Percentiles rank a stretch among this genome's conserved stretches.
These are phyloP conservation scores for Chrysogorgia sp. DNA, from an alignment of 92 coral and sea anemone species.

Conservation along the genomic window DNA sequence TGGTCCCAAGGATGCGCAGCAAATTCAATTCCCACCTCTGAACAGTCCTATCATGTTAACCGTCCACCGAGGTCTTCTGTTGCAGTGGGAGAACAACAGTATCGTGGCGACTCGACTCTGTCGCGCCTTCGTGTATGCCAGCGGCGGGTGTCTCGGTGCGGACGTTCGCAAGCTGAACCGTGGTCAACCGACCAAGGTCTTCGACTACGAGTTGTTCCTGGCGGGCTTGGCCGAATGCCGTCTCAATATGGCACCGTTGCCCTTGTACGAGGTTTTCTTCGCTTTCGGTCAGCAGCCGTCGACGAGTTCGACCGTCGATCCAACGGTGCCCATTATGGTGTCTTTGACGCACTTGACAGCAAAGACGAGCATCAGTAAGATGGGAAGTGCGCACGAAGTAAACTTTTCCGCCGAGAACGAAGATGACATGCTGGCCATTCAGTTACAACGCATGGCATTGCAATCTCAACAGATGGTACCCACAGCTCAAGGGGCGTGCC, in stretches of 20 bases:
- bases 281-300: conserved; percentile 44
- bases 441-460: conserved; percentile 1
- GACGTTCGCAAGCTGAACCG: neutral
- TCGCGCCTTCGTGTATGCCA: conserved; percentile 26
- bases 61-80: conserved; percentile 8
- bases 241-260: conserved; percentile 20
- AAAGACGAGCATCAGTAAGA: conserved; percentile 19
- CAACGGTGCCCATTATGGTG: conserved; percentile 7
- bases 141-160: conserved; percentile 37
- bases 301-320: conserved; percentile 21
- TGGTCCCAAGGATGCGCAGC: conserved; percentile 26
- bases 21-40: conserved; percentile 19
- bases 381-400: conserved; percentile 31
- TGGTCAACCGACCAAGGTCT: conserved; percentile 13
- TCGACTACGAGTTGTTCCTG: conserved; percentile 17
- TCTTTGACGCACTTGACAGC: conserved; percentile 40
- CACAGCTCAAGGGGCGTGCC: neutral
- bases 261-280: conserved; percentile 38
- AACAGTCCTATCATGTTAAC: conserved; percentile 15
- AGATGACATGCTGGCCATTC: conserved; percentile 11
- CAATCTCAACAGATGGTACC: neutral
- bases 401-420: conserved; percentile 20
- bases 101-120: conserved; percentile 31
- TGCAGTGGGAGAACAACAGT: conserved; percentile 32
- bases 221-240: conserved; percentile 23